Percentiles rank a stretch among this genome's conserved stretches.
Evolutionary conservation across 2,113 vertebrate genomes (phyloP).

Genomic region (Mirza zaza): DNA sequence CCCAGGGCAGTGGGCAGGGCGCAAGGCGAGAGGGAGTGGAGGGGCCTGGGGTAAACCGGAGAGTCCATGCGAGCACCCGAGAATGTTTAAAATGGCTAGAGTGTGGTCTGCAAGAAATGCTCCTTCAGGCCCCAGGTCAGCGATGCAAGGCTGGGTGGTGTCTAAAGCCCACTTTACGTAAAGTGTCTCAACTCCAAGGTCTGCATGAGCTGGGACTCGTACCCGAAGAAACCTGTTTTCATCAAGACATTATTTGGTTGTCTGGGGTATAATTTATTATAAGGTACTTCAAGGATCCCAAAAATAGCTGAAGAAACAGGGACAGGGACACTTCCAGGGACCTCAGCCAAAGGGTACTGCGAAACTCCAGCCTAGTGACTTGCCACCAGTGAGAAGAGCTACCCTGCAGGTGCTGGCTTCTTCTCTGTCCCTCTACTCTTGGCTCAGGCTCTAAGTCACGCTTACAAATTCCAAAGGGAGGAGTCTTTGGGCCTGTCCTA

Average conservation of each 20-base stretch:
- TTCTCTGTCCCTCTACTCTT: no score
- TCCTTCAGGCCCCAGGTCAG: background rate
- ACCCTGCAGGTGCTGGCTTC: fast-evolving
- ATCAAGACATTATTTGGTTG: background rate
- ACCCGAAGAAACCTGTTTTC: background rate
- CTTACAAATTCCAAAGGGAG: background rate
- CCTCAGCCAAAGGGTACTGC: background rate
- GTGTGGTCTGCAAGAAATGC: background rate
- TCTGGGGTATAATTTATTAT: background rate
- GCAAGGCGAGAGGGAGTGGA: background rate
- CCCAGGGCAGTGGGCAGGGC: no score
- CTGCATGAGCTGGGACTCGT: background rate
- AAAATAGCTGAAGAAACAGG: background rate
- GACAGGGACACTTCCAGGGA: background rate
- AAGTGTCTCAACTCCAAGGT: background rate
- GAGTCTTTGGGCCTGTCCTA: background rate
- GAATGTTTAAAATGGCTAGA: background rate
- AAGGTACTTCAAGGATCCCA: background rate
- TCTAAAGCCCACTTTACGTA: background rate
- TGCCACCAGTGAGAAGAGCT: fast-evolving
- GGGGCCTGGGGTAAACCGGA: background rate
- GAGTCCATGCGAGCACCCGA: background rate
- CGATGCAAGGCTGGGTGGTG: fast-evolving
- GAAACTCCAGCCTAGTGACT: background rate
- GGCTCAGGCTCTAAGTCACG: fast-evolving